Conservation (phyloP, 2,888 invertebrate species). For the Ophraella communa region DNA sequence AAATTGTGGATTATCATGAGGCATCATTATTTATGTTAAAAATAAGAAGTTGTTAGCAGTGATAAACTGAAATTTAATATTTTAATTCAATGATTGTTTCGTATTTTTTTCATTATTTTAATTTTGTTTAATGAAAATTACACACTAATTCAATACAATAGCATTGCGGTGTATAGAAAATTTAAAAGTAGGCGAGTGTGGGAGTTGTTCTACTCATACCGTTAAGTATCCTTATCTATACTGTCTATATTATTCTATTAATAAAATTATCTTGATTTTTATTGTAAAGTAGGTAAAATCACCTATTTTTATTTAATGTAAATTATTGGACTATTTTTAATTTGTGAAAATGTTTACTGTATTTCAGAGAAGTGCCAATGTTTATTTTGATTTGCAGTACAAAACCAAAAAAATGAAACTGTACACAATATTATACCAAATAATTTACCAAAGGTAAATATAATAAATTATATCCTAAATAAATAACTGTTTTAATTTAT, state of each 20-base stretch:
- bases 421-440: conserved; percentile 64
- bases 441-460: conserved; percentile 69
- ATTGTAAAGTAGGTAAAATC: neutral
- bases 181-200: neutral
- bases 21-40: too few relatives aligned
- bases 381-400: conserved; percentile 49
- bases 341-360: conserved; percentile 7
- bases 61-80: too few relatives aligned
- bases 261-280: neutral
- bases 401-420: conserved; percentile 49
- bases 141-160: neutral
- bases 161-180: neutral
- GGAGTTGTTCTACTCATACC: neutral
- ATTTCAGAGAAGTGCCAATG: conserved; percentile 55
- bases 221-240: neutral
- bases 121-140: neutral
- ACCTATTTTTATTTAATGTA: conserved; percentile 2
- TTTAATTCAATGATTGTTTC: too few relatives aligned
- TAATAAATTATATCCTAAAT: conserved; percentile 45
- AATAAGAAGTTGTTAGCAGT: too few relatives aligned
- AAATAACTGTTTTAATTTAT: neutral
- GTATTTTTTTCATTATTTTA: too few relatives aligned
- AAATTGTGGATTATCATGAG: too few relatives aligned
- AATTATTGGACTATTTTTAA: conserved; percentile 5
- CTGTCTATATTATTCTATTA: neutral